Evolutionary conservation across 2,113 vertebrate genomes (phyloP).

Genomic region (Columbina picui): DNA sequence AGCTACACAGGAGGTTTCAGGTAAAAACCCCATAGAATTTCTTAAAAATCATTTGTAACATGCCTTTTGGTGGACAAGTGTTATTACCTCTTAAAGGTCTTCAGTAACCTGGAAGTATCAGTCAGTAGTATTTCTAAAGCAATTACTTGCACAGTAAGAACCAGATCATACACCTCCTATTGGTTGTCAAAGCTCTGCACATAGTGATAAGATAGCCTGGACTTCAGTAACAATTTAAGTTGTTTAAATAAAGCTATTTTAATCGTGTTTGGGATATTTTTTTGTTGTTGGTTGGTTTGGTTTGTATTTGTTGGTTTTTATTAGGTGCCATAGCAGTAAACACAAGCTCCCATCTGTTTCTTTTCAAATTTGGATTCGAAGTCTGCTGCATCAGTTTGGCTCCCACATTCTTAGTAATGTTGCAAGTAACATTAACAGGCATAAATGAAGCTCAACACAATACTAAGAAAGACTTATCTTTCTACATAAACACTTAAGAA

Average conservation of each 20-base stretch:
- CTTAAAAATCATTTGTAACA: not conserved
- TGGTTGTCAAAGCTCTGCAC: not conserved
- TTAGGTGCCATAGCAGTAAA: not conserved
- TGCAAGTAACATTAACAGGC: not conserved
- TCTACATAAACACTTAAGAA: not conserved
- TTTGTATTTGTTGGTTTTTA: not conserved
- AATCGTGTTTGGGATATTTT: not conserved
- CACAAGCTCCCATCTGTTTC: not conserved
- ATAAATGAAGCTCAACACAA: not conserved
- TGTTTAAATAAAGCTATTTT: not conserved
- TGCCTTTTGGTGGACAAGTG: not conserved
- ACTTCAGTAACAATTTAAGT: not conserved
- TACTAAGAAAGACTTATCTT: not conserved
- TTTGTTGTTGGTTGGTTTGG: too few relatives aligned
- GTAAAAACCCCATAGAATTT: accelerated
- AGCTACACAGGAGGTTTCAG: not conserved
- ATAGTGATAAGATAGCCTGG: not conserved
- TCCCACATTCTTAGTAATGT: not conserved
- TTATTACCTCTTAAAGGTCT: not conserved
- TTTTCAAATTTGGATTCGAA: not conserved
- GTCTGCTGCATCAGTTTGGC: not conserved
- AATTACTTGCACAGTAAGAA: not conserved
- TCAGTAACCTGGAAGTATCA: not conserved
- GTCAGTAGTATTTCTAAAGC: not conserved
- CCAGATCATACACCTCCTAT: not conserved